A percentile compares a stretch with the other conserved stretches of the same genome.
phyloP scores from a whole-genome alignment of 2,888 invertebrate species.

The Ectemnius continuus region DNA sequence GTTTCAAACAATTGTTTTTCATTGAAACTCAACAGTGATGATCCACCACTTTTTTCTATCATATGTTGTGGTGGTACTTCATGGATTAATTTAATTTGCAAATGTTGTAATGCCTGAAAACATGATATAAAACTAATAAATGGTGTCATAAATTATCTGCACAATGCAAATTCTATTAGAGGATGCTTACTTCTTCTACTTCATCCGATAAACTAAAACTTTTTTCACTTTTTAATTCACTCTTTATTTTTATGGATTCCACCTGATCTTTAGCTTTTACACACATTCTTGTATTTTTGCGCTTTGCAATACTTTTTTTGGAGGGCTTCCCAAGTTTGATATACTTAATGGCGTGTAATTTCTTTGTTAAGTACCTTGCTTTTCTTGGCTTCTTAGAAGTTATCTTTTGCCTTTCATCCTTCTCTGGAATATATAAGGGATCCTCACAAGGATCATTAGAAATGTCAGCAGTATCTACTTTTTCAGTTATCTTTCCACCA shows the following conservation, averaged over 20 bases:
- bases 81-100: slow-evolving; percentile 60
- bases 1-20: slow-evolving; percentile 57
- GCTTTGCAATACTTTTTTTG: background rate
- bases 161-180: background rate
- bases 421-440: slow-evolving; percentile 41
- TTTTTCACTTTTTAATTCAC: background rate
- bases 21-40: slow-evolving; percentile 41
- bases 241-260: background rate
- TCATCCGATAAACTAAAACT: background rate
- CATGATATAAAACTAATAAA: background rate
- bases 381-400: background rate
- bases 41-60: slow-evolving; percentile 60
- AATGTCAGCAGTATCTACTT: background rate
- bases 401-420: slow-evolving; percentile 1
- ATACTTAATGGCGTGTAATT: background rate
- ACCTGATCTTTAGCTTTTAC: background rate
- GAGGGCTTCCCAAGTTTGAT: background rate
- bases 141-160: background rate
- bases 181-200: background rate
- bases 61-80: slow-evolving; percentile 66
- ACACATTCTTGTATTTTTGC: background rate
- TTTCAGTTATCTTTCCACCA: background rate
- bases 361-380: background rate
- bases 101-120: slow-evolving; percentile 57
- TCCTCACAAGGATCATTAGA: slow-evolving; percentile 31